Evolutionary conservation across 2,797 vertebrate species (phyloP), one percentile per base, ranked within the genome.

Genomic region (Pseudochromis fuscus): DNA sequence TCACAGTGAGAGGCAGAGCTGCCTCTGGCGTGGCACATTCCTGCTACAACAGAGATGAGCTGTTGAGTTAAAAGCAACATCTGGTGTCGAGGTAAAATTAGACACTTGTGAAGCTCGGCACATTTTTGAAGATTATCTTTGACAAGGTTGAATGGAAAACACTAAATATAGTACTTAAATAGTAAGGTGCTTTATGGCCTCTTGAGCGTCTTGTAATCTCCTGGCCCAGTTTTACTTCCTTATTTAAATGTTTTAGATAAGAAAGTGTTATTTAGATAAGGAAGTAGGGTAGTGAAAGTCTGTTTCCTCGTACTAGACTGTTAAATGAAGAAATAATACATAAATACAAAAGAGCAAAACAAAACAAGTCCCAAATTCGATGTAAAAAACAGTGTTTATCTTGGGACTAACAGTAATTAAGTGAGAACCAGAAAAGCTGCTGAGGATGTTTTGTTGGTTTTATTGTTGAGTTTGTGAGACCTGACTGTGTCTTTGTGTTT

Each of bases 11-110:
- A 79, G 72, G 49, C 77, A 73, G 82, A 51, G 51, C 37, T 42
- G 70, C n/a, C 74, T 71, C 38, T 38, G 37, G 64, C 76, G 77
- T 74, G 88, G 53, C 55, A 90, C 74, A 84, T 89, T 91, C 85
- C 61, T 52, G 2, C 79, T 21, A 45, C 65, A 51, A 44, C 11
- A 66, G 50, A 76, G 52, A 77, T 6, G 23, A 63, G n/a, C 49
- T 44, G 27, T 28, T 46, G 38, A 56, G 44, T 51, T 53, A 49
- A 73, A 79, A 67, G 60, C 59, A 67, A 51, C 35, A 21, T 18
- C 70, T 19, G 44, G 40, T 42, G 64, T 49, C 67, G 23, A 31
- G 13, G 52, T 3, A n/a, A 80, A 76, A 67, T 42, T 49, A 45
- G 61, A 28, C 5, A 3, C 37, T 10, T 0, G n/a, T 25, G 38